Conservation (phyloP, 2,888 invertebrate genomes). For the Clepsis dumicolana region DNA sequence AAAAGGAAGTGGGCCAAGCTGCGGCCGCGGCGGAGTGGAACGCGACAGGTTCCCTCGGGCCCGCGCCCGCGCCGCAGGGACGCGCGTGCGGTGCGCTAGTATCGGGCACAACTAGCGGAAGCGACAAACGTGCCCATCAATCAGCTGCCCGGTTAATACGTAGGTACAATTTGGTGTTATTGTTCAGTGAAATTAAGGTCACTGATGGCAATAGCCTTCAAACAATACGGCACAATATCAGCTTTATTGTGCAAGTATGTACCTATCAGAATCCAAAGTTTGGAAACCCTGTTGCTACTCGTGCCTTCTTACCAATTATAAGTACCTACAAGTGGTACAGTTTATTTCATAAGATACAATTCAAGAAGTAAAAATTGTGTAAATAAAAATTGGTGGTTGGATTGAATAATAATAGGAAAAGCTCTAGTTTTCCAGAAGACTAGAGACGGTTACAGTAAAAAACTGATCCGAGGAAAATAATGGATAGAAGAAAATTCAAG, state of each 20-base stretch:
- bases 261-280: neutral
- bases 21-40: conserved; percentile 71
- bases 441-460: neutral
- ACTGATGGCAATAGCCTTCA: conserved; percentile 23
- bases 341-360: neutral
- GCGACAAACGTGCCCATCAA: conserved; percentile 62
- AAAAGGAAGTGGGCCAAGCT: conserved; percentile 68
- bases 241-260: neutral
- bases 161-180: conserved; percentile 50
- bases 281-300: neutral
- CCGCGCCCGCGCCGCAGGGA: conserved; percentile 58
- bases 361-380: neutral
- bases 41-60: conserved; percentile 74
- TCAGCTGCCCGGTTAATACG: conserved; percentile 44
- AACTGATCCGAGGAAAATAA: conserved; percentile 2
- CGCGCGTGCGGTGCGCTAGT: conserved; percentile 65
- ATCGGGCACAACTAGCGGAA: conserved; percentile 76
- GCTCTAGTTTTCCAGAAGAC: conserved; percentile 11
- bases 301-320: neutral
- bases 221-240: conserved; percentile 1
- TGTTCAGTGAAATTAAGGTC: conserved; percentile 52
- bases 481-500: conserved; percentile 9
- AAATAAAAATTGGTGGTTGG: neutral
- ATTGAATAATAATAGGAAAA: neutral
- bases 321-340: conserved; percentile 1